Evolutionary conservation across 2,113 vertebrate species (phyloP), one percentile per base, ranked within the genome.

Genomic region (Falco punctatus): DNA sequence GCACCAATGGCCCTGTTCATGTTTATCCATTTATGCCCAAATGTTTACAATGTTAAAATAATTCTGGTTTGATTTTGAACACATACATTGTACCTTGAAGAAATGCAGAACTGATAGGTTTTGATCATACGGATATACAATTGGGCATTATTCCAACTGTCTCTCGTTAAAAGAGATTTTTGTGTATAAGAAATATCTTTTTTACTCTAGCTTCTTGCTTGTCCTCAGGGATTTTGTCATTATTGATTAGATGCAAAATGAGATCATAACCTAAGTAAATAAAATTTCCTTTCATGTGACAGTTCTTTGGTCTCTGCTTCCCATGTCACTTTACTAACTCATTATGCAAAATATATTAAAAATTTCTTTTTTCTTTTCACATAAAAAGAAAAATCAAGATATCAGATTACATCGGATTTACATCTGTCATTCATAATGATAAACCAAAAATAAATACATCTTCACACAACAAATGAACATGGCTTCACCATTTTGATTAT

Each of bases 331-430:
- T 94, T 85, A 95, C 42, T 92, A 94, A 94, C 38, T 92, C 58
- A 70, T 44, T 66, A 35, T 78, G 85, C 26, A 97, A 96, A 97
- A 89, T 54, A 49, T 61, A 97, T 89, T 89, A 95, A 97, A 96
- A 96, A 78, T 51, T 78, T 93, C 65, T 89, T 93, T 92, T 92
- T 90, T 27, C 57, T 94, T 92, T 91, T 91, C 46, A 86, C 58
- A 30, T 67, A 54, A 69, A 84, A 91, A 86, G 28, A 86, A 89
- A 86, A 96, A 90, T 75, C 79, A 89, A 94, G 88, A 66, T 75
- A 89, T 67, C 90, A 95, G 83, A 69, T 65, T 72, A 55, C 91
- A 95, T 78, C 73, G 51, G 92, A 93, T 96, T 95, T 95, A 71
- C 86, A 93, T 91, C 92, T 92, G 77, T 94, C 95, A 96, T 55